phyloP scores from a whole-genome alignment of 2,113 vertebrate species.

The Oophaga pumilio region DNA sequence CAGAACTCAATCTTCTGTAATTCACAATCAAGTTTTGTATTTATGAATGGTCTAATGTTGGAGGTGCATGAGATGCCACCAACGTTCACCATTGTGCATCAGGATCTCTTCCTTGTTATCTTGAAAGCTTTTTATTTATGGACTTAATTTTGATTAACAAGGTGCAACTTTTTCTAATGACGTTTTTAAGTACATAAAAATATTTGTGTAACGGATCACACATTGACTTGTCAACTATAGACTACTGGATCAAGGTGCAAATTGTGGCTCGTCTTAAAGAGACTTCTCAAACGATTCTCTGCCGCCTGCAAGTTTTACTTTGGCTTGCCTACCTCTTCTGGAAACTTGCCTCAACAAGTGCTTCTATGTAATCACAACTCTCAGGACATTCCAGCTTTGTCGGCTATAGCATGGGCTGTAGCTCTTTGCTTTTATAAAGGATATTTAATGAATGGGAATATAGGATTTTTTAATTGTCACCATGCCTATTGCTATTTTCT shows the following conservation, averaged over 20 bases:
- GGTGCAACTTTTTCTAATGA: neutral
- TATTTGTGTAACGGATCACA: neutral
- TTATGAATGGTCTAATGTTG: neutral
- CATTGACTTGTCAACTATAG: neutral
- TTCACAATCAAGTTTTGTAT: neutral
- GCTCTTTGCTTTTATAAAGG: slow-evolving; percentile 13
- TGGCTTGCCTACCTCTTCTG: slow-evolving; percentile 14
- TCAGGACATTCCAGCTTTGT: slow-evolving; percentile 19
- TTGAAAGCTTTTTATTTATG: slow-evolving; percentile 6
- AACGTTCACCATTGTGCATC: neutral
- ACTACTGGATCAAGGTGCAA: neutral
- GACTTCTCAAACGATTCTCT: neutral
- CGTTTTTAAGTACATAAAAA: neutral
- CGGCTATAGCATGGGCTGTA: slow-evolving; percentile 2
- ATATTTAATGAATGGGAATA: slow-evolving; percentile 13
- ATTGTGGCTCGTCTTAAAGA: neutral
- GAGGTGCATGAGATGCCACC: neutral
- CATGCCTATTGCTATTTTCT: neutral
- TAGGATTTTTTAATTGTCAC: neutral
- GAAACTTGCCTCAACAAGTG: neutral
- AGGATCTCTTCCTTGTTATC: neutral
- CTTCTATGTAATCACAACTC: no score
- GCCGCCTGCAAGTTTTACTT: neutral
- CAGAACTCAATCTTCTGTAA: neutral
- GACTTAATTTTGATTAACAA: neutral